These are phyloP conservation scores for Tarsius wallacei DNA, from an alignment of 2,797 vertebrate species.

Conservation along the genomic window DNA sequence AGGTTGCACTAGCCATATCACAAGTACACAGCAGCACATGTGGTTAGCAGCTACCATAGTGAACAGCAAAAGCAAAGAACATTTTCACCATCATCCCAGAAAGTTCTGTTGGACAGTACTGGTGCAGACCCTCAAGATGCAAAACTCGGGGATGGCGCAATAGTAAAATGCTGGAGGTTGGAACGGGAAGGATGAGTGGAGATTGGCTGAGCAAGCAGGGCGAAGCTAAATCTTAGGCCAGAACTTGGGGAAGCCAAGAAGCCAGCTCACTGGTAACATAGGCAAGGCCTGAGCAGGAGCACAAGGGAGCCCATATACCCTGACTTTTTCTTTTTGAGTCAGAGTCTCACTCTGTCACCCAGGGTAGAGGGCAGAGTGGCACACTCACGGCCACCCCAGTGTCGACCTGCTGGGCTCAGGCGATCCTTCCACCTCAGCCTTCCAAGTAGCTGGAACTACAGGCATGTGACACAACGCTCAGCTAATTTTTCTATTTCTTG, in stretches of 20 bases:
- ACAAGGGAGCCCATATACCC: neutral
- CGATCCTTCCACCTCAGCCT: no score
- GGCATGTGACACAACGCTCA: no score
- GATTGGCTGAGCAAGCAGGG: rapidly evolving
- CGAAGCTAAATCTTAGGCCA: no score
- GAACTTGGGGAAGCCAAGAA: rapidly evolving
- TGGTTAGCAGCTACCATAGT: rapidly evolving
- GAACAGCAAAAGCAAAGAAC: neutral
- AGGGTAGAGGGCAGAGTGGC: no score
- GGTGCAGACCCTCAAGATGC: neutral
- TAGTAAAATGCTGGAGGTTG: neutral
- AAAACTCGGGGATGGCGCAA: no score
- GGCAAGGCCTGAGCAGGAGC: neutral
- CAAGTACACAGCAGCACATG: neutral
- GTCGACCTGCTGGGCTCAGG: no score
- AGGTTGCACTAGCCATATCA: no score
- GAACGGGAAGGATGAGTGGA: rapidly evolving
- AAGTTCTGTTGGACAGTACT: neutral
- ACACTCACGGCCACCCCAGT: no score
- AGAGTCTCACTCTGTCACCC: no score
- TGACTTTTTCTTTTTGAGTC: no score
- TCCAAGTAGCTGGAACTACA: no score
- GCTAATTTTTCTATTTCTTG: no score
- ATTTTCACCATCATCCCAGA: neutral
- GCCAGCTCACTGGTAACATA: neutral